Conservation (phyloP, 2,888 invertebrate species). For the Biston betularia region DNA sequence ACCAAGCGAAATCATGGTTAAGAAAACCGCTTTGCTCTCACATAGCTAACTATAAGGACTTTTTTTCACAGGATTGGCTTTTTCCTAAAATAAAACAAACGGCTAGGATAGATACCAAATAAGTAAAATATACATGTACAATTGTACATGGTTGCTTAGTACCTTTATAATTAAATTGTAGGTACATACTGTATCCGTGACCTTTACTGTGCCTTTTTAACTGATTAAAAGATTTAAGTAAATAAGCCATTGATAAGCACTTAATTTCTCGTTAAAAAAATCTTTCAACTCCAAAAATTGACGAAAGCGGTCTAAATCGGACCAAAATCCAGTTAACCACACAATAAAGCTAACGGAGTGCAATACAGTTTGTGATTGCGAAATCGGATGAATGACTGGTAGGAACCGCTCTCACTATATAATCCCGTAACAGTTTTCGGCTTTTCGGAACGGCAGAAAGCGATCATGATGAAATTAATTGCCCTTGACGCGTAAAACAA, state of each 20-base stretch:
- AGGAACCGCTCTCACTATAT: constrained; percentile 28
- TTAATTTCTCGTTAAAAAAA: constrained; percentile 7
- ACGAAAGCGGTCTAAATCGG: constrained; percentile 25
- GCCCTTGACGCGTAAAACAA: constrained; percentile 46
- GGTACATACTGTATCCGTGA: too few relatives aligned
- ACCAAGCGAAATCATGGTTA: too few relatives aligned
- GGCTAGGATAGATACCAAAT: too few relatives aligned
- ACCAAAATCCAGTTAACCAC: constrained; percentile 26
- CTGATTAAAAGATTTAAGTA: not conserved
- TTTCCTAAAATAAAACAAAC: too few relatives aligned
- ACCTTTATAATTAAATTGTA: too few relatives aligned
- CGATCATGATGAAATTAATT: constrained; percentile 43
- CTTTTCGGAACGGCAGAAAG: constrained; percentile 39
- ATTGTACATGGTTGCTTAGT: too few relatives aligned
- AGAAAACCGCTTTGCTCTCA: too few relatives aligned
- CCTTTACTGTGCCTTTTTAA: too few relatives aligned
- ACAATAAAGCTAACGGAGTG: constrained; percentile 32
- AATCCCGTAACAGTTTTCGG: constrained; percentile 34
- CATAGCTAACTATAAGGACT: too few relatives aligned
- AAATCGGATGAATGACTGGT: constrained; percentile 34
- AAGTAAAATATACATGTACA: too few relatives aligned
- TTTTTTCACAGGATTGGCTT: too few relatives aligned
- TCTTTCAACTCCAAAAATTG: constrained; percentile 12
- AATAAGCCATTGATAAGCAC: not conserved
- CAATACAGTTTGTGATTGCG: constrained; percentile 34